Evolutionary conservation across 2,113 vertebrate species (phyloP).

Genomic region (Electrona antarctica): DNA sequence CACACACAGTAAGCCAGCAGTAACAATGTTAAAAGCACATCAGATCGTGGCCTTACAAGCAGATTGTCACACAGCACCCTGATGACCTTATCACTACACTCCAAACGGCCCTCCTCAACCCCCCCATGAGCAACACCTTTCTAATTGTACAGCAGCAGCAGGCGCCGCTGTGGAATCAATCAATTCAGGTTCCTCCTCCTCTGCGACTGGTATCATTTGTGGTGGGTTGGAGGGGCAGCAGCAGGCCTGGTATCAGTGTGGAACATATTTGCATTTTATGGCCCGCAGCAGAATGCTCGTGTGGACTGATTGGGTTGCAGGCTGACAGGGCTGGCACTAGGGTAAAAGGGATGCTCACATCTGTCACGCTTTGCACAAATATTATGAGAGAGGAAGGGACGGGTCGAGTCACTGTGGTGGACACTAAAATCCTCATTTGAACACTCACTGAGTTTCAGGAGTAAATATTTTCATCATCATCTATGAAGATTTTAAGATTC

Average conservation of each 20-base stretch:
- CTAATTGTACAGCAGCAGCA: neutral
- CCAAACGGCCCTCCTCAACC: constrained; percentile 10
- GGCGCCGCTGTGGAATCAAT: constrained; percentile 4
- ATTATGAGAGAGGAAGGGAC: neutral
- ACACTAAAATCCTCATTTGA: neutral
- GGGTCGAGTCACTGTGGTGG: neutral
- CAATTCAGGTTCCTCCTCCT: constrained; percentile 51
- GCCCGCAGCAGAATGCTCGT: constrained; percentile 77
- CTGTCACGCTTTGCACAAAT: constrained; percentile 32
- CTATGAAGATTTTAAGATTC: neutral
- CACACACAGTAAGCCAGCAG: constrained; percentile 11
- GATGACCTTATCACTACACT: constrained; percentile 37
- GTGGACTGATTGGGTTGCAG: constrained; percentile 68
- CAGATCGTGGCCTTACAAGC: constrained; percentile 33
- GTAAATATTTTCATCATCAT: no score
- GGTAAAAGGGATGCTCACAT: constrained; percentile 32
- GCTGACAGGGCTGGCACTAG: constrained; percentile 22
- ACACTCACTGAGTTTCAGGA: no score
- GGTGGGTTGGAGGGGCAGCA: constrained; percentile 72
- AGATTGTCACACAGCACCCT: constrained; percentile 16
- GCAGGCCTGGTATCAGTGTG: constrained; percentile 47
- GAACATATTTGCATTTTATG: constrained; percentile 84
- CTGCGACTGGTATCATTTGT: constrained; percentile 78
- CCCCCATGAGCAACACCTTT: constrained; percentile 26
- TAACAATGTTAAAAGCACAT: constrained; percentile 44